Percentiles rank a stretch among this genome's conserved stretches.
Evolutionary conservation across 2,888 invertebrate species (phyloP).

Genomic region (Eueremaeus valkanovi): DNA sequence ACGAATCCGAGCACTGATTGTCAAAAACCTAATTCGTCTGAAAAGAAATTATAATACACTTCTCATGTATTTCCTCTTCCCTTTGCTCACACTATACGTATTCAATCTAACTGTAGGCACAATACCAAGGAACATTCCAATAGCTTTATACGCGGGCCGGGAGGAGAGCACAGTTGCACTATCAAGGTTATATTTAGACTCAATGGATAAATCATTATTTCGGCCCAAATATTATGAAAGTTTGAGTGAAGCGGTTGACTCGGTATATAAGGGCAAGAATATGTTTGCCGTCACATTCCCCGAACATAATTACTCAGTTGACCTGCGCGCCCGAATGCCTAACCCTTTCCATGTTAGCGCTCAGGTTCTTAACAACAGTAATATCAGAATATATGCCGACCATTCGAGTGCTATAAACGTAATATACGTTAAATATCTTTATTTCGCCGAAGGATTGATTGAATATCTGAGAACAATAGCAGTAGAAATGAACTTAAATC

Average conservation of each 20-base stretch:
- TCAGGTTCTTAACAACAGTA: conserved; percentile 83
- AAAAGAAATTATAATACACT: not conserved
- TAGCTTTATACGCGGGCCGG: not conserved
- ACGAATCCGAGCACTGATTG: not conserved
- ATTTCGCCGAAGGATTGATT: not conserved
- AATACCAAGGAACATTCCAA: not conserved
- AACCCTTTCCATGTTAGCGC: conserved; percentile 79
- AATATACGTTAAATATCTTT: conserved; percentile 74
- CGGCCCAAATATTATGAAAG: not conserved
- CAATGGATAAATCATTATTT: not conserved
- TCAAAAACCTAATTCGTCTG: not conserved
- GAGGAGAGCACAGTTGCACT: no score
- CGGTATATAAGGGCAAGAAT: conserved; percentile 69
- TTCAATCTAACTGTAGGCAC: not conserved
- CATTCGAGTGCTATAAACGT: conserved; percentile 76
- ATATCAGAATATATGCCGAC: conserved; percentile 58
- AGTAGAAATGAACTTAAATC: conserved; percentile 49
- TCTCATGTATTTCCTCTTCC: not conserved
- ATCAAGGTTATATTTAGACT: no score
- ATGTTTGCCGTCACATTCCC: conserved; percentile 85
- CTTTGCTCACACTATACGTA: not conserved
- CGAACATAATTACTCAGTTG: conserved; percentile 81
- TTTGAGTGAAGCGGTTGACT: conserved; percentile 59
- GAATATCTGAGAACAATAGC: conserved; percentile 65
- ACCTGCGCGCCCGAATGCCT: conserved; percentile 77